Evolutionary conservation across 2,113 vertebrate species (phyloP).

Genomic region (Epinephelus cyanopodus): DNA sequence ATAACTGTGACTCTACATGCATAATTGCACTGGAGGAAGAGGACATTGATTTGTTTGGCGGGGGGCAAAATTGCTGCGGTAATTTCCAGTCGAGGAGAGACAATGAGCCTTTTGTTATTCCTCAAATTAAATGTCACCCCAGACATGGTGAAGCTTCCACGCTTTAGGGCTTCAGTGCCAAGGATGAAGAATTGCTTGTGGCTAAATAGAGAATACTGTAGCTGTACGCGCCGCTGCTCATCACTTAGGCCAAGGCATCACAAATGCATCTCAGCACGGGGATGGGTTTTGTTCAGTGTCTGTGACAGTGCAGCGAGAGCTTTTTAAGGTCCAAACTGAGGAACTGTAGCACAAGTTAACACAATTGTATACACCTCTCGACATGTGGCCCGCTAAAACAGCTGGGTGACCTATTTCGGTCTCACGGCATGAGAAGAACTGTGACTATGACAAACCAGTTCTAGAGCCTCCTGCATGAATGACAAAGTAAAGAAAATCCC

Average conservation of each 20-base stretch:
- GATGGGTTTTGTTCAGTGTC: conserved; percentile 17
- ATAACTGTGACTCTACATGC: conserved; percentile 54
- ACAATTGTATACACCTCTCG: conserved; percentile 31
- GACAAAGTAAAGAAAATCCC: conserved; percentile 11
- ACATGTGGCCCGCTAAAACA: conserved; percentile 41
- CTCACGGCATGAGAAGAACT: not conserved
- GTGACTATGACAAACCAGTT: not conserved
- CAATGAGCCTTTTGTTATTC: conserved; percentile 60
- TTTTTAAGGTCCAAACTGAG: conserved; percentile 19
- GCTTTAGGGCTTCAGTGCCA: conserved; percentile 30
- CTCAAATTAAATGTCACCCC: conserved; percentile 62
- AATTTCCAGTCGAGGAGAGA: conserved; percentile 47
- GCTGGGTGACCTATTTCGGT: conserved; percentile 48
- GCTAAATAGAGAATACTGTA: conserved; percentile 40
- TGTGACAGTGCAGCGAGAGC: conserved; percentile 7
- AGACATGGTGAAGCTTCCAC: conserved; percentile 38
- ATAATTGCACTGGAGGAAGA: conserved; percentile 53
- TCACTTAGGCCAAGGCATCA: conserved; percentile 42
- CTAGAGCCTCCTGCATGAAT: conserved; percentile 5
- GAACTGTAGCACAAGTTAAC: conserved; percentile 26
- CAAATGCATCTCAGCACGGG: conserved; percentile 43
- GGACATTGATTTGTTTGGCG: conserved; percentile 43
- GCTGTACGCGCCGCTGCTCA: conserved; percentile 15
- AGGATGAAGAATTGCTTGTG: conserved; percentile 40
- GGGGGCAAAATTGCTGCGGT: conserved; percentile 33